Evolutionary conservation across 2,888 invertebrate species (phyloP), one percentile per base, ranked within the genome.

Genomic region (Syrista parreyssii): DNA sequence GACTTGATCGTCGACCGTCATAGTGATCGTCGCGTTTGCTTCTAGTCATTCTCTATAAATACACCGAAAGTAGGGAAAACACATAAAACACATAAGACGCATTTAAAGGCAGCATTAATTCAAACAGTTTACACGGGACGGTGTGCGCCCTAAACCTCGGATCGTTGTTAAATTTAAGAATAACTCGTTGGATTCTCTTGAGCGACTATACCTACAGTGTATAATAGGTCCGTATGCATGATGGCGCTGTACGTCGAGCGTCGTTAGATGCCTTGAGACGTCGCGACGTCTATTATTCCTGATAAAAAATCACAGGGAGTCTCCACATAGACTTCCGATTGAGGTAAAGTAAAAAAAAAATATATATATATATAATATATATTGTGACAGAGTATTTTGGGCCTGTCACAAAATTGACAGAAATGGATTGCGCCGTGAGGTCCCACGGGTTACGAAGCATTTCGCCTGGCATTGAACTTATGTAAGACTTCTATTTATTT

Each of bases 81-180:
- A 81, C 83, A 82, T 84, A 82, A 87, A 85, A 85, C 80, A 81
- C 79, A 81, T 83, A 84, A 86, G 80, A 74, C 77, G 80, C 80
- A 83, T 85, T 55, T 85, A 83, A 85, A 81, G 82, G 79, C 78
- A 81, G 79, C 84, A 84, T 86, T 85, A 83, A 85, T 86, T 86
- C 85, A 84, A 83, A 86, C 85, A 82, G 83, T 82, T 84, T 86
- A 82, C 81, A 81, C 73, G 71, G 31, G 75, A 76, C 68, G 36
- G 36, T 68, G 78, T 71, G 68, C 76, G 76, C 76, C 73, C 72
- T 69, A 74, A 79, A 79, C 30, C 32, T 69, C 68, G 68, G 69
- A 69, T 32, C 69, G 75, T 77, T 75, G 74, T 77, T 77, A 77
- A 75, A 77, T 77, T 75, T 77, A 77, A 77, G 77, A 77, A 77